phyloP scores from a whole-genome alignment of 2,113 vertebrate species.

The Vimba vimba region DNA sequence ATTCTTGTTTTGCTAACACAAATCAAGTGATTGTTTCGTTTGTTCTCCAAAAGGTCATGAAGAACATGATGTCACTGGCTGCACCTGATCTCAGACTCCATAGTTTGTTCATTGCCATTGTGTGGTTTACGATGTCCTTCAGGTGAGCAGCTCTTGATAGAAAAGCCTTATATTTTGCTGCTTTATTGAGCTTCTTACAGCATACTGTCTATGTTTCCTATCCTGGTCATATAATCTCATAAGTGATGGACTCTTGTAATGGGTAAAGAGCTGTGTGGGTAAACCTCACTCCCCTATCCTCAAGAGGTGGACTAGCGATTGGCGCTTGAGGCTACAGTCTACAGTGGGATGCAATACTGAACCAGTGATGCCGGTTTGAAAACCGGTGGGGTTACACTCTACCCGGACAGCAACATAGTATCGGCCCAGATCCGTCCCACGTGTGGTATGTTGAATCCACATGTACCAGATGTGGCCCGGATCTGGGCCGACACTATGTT shows the following conservation, averaged over 20 bases:
- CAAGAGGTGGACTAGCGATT: too few species aligned
- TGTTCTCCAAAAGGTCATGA: constrained; percentile 82
- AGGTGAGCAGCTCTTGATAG: constrained; percentile 76
- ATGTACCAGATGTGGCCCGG: too few species aligned
- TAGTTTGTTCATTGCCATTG: constrained; percentile 89
- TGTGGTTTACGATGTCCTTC: constrained; percentile 97
- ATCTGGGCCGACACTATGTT: too few species aligned
- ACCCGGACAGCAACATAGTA: too few species aligned
- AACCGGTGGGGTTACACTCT: too few species aligned
- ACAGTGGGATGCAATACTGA: too few species aligned
- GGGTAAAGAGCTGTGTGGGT: too few species aligned
- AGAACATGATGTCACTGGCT: constrained; percentile 87
- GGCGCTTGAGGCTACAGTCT: too few species aligned
- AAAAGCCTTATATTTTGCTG: background rate
- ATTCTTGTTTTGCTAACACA: background rate
- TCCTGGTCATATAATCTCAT: background rate
- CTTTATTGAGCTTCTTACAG: background rate
- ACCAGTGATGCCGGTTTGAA: too few species aligned
- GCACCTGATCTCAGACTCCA: constrained; percentile 88
- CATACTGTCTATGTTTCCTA: background rate
- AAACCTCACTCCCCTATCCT: too few species aligned
- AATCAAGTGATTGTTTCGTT: background rate
- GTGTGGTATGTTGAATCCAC: too few species aligned
- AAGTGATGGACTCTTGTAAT: background rate
- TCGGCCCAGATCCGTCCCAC: too few species aligned